Evolutionary conservation across 2,888 invertebrate species (phyloP), one percentile per base, ranked within the genome.

Genomic region (Eupithecia tripunctaria): DNA sequence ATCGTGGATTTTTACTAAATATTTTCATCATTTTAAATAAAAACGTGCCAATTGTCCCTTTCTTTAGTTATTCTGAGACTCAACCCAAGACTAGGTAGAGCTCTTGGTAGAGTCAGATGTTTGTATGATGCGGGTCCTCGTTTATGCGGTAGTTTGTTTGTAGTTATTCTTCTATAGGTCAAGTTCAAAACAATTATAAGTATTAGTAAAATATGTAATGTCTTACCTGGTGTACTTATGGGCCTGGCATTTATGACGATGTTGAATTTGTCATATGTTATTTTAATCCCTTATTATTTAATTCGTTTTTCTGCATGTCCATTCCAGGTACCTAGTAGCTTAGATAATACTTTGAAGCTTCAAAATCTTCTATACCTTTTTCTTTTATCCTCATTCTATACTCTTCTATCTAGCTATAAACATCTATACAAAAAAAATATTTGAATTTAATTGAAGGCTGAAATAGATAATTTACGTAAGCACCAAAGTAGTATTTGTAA

Each of bases 111-210:
- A 59, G 7, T 27, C n/a, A 27, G 29, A 60, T n/a, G 36, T 18
- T 63, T 63, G 29, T 63, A 36, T 60, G 29, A 18, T 18, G 18
- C 63, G 36, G 10, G 21, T n/a, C 10, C 36, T 18, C 36, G 76
- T 68, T 76, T 71, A 41, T 27, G n/a, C 68, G 65, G 51, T 63
- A 29, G n/a, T 66, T 60, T 7, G n/a, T 66, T 60, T 7, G 29
- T 70, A 60, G 25, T 47, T 67, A 64, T 29, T 15, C 14, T n/a
- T 68, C 63, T 67, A 75, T 72, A 75, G 69, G 74, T 75, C 74
- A 75, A 70, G 72, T 70, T 1, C 72, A 75, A 64, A 70, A 47
- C 65, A 71, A 69, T 71, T 69, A 71, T 51, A 21, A 18, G 27
- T 21, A 43, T 5, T 63, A 70, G 43, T 5, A 14, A 18, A 7